A percentile compares a stretch with the other conserved stretches of the same genome.
Conservation (phyloP, 2,797 vertebrate genomes). For the Sebastiscus tertius region DNA sequence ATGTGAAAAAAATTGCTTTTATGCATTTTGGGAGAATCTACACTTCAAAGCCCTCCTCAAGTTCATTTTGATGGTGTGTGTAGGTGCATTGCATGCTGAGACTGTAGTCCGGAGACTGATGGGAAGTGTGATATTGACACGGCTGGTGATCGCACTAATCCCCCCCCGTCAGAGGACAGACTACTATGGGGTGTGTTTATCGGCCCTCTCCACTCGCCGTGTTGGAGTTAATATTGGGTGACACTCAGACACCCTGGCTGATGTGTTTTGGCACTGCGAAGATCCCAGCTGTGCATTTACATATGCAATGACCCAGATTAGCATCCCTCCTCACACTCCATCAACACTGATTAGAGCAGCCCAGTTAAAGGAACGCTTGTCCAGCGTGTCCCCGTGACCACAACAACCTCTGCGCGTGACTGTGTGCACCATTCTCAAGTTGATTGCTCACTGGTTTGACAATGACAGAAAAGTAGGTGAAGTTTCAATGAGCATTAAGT, state of each 20-base stretch:
- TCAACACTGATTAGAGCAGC: constrained; percentile 85
- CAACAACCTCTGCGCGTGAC: constrained; percentile 35
- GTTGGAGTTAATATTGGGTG: constrained; percentile 80
- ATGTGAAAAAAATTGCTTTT: not conserved
- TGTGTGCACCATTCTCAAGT: not conserved
- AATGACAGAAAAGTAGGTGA: constrained; percentile 35
- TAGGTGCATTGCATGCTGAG: not conserved
- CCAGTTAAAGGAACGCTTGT: constrained; percentile 49
- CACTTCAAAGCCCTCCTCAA: not conserved
- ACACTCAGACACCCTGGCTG: constrained; percentile 83
- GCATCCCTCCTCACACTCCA: constrained; percentile 86
- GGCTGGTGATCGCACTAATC: constrained; percentile 63
- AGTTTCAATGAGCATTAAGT: constrained; percentile 19
- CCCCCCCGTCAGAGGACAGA: constrained; percentile 21
- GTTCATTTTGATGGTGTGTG: not conserved
- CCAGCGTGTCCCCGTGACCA: constrained; percentile 51
- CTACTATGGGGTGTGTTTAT: constrained; percentile 58
- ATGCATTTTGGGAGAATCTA: no score
- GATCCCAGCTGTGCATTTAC: constrained; percentile 91
- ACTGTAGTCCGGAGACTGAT: constrained; percentile 4
- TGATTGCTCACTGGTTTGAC: constrained; percentile 39
- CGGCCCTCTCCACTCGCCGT: constrained; percentile 49
- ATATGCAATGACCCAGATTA: constrained; percentile 94
- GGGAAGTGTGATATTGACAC: constrained; percentile 66
- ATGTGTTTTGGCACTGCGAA: constrained; percentile 86